Evolutionary conservation across 2,888 invertebrate genomes (phyloP).

Genomic region (Thereva nobilitata): DNA sequence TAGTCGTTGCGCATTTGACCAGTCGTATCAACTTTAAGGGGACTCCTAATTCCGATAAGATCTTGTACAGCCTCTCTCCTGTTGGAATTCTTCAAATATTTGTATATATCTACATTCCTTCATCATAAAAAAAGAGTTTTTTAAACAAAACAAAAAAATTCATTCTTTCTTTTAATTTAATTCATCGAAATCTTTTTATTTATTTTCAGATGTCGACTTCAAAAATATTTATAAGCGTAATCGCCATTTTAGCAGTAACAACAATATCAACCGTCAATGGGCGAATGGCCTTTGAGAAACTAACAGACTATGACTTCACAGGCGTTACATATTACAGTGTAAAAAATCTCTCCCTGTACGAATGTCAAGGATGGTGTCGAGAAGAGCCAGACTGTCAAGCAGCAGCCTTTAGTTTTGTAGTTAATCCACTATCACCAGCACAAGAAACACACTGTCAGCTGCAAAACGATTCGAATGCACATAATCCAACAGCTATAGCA

Average conservation of each 20-base stretch:
- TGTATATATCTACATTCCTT: no score
- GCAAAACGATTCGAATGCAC: slow-evolving; percentile 90
- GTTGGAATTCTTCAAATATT: no score
- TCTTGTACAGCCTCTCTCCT: no score
- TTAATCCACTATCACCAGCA: slow-evolving; percentile 88
- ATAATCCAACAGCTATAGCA: slow-evolving; percentile 83
- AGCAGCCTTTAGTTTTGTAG: slow-evolving; percentile 90
- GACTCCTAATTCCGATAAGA: no score
- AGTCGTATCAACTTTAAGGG: no score
- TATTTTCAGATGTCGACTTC: slow-evolving; percentile 41
- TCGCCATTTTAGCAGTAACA: slow-evolving; percentile 43
- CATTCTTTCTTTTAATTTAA: no score
- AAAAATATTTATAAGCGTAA: slow-evolving; percentile 28
- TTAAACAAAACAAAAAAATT: no score
- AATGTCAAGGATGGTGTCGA: slow-evolving; percentile 94
- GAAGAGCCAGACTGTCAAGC: slow-evolving; percentile 92
- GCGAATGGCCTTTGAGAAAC: slow-evolving; percentile 88
- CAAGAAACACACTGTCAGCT: slow-evolving; percentile 90
- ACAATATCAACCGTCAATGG: slow-evolving; percentile 61
- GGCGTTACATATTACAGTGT: slow-evolving; percentile 92
- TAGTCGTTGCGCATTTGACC: no score
- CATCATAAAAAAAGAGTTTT: no score
- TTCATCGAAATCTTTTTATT: background rate
- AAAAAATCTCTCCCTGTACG: slow-evolving; percentile 87
- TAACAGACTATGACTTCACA: slow-evolving; percentile 88